Conservation (phyloP, 1,140 invertebrate species). For the Leguminivora glycinivorella region DNA sequence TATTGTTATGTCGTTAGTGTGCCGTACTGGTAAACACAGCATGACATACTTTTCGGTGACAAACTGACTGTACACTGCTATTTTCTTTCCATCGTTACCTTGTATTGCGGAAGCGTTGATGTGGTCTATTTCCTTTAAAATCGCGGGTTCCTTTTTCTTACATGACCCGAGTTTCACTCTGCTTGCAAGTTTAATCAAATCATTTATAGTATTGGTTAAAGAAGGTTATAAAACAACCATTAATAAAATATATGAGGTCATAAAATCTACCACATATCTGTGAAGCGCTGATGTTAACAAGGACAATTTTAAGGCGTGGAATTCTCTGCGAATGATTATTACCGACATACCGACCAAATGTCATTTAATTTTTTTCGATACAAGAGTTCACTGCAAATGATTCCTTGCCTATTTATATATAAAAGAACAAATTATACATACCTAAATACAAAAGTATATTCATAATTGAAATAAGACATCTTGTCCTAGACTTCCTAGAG, state of each 20-base stretch:
- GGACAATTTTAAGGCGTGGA: too few species aligned
- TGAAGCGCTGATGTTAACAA: neutral
- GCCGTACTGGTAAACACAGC: conserved; percentile 33
- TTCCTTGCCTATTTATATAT: too few species aligned
- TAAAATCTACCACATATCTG: neutral
- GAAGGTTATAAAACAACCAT: neutral
- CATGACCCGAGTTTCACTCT: conserved; percentile 52
- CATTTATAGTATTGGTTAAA: conserved; percentile 29
- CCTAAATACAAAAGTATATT: too few species aligned
- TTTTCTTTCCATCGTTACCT: conserved; percentile 9
- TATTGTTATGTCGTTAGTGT: conserved; percentile 52
- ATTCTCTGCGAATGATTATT: too few species aligned
- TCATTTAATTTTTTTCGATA: too few species aligned
- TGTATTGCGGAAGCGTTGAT: conserved; percentile 46
- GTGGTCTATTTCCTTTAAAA: conserved; percentile 61
- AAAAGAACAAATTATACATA: too few species aligned
- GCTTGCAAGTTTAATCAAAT: conserved; percentile 36
- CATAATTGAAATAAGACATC: neutral
- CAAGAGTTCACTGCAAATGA: too few species aligned
- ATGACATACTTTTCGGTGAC: conserved; percentile 18
- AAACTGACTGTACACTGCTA: conserved; percentile 16
- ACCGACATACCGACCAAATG: too few species aligned
- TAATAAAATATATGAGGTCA: conserved; percentile 1
- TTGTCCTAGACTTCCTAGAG: neutral
- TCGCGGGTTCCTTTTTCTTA: conserved; percentile 47